Percentiles rank a stretch among this genome's conserved stretches.
These are phyloP conservation scores for Drosophila macrothrix DNA, from an alignment of 2,888 invertebrate genomes.

Conservation along the genomic window DNA sequence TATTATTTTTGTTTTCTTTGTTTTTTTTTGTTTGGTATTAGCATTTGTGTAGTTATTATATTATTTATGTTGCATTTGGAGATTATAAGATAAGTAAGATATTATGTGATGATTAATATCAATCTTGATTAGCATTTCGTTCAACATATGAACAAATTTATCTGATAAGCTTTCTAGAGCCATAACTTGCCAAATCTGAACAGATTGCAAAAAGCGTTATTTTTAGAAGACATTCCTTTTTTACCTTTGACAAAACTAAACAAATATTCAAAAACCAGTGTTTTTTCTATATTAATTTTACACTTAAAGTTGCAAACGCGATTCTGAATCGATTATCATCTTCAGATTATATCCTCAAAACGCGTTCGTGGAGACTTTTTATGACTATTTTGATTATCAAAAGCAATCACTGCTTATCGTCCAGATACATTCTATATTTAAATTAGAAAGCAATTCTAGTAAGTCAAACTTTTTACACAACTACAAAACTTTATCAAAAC, in stretches of 20 bases:
- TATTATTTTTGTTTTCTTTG: not conserved
- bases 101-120: not conserved
- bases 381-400: not conserved
- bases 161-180: not conserved
- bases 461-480: not conserved
- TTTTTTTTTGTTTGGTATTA: not conserved
- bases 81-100: not conserved
- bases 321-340: not conserved
- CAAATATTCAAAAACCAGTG: rapidly evolving
- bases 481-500: not conserved
- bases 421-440: not conserved
- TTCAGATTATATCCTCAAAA: not conserved
- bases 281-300: no score
- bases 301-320: not conserved
- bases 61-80: not conserved
- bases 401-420: not conserved
- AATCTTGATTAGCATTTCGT: not conserved
- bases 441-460: not conserved
- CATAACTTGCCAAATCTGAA: not conserved
- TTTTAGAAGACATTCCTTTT: not conserved
- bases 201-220: not conserved
- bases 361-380: not conserved
- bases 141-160: no score
- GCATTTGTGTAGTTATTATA: not conserved
- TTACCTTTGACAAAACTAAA: rapidly evolving